These are phyloP conservation scores for Helicoverpa zea DNA, from an alignment of 1,140 invertebrate species.

Conservation along the genomic window DNA sequence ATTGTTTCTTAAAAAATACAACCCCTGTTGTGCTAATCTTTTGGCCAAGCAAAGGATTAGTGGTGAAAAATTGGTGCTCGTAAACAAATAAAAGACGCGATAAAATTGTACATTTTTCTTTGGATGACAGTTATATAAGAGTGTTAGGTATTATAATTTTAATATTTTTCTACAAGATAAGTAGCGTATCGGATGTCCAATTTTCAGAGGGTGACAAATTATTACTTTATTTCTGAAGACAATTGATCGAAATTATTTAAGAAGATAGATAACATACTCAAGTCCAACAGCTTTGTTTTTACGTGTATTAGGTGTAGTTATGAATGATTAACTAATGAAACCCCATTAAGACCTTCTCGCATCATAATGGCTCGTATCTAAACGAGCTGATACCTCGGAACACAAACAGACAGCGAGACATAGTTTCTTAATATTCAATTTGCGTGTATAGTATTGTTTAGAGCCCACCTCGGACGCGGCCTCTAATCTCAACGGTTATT, in stretches of 20 bases:
- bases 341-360: no score
- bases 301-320: not conserved
- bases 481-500: slow-evolving; percentile 66
- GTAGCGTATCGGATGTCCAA: not conserved
- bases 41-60: slow-evolving; percentile 71
- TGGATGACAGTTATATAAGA: slow-evolving; percentile 26
- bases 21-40: slow-evolving; percentile 71
- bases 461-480: slow-evolving; percentile 23
- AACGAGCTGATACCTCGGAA: not conserved
- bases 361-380: not conserved
- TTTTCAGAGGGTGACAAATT: not conserved
- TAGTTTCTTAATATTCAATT: slow-evolving; percentile 47
- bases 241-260: not conserved
- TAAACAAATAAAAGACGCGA: slow-evolving; percentile 66
- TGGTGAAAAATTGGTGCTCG: slow-evolving; percentile 38
- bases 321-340: not conserved
- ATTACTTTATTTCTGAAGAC: not conserved
- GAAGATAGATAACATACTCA: no score
- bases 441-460: slow-evolving; percentile 49
- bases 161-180: not conserved
- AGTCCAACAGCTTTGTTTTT: no score
- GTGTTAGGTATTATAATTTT: not conserved
- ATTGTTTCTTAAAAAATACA: slow-evolving; percentile 54
- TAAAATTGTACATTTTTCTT: slow-evolving; percentile 47
- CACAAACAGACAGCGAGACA: not conserved